These are phyloP conservation scores for Drosophila phalerata DNA, from an alignment of 2,888 invertebrate species.

Conservation along the genomic window DNA sequence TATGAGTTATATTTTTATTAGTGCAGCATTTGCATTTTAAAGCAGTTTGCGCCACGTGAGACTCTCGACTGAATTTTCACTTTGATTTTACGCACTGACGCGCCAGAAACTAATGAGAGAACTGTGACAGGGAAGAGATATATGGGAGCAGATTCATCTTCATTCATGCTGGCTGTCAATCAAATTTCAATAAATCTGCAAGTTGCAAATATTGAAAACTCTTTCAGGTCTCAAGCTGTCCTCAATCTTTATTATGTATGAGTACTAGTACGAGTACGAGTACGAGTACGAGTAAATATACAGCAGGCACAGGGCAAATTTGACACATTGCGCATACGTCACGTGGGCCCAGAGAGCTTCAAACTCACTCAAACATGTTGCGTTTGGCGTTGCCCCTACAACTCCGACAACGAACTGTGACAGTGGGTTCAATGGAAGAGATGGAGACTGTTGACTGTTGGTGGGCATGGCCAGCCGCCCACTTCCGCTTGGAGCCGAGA, in stretches of 20 bases:
- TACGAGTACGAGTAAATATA: constrained; percentile 16
- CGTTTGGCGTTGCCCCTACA: constrained; percentile 61
- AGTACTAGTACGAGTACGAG: constrained; percentile 6
- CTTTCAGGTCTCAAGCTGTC: constrained; percentile 25
- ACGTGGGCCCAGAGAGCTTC: constrained; percentile 34
- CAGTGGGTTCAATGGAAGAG: not conserved
- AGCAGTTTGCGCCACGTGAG: constrained; percentile 69
- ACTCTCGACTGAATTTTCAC: constrained; percentile 36
- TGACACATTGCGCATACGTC: constrained; percentile 55
- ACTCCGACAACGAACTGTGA: constrained; percentile 43
- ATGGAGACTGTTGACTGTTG: constrained; percentile 5
- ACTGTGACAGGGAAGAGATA: constrained; percentile 11
- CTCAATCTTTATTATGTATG: constrained; percentile 54
- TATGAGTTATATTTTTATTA: constrained; percentile 57
- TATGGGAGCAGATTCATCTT: constrained; percentile 47
- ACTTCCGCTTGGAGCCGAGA: constrained; percentile 45
- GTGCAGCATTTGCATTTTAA: constrained; percentile 67
- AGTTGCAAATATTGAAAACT: constrained; percentile 24
- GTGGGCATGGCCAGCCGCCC: constrained; percentile 18
- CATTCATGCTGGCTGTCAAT: constrained; percentile 59
- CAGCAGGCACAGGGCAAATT: constrained; percentile 3
- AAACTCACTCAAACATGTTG: constrained; percentile 78
- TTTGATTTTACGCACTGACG: constrained; percentile 70
- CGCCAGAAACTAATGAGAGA: constrained; percentile 51
- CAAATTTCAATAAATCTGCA: constrained; percentile 62